A percentile compares a stretch with the other conserved stretches of the same genome.
phyloP scores from a whole-genome alignment of 37 sponge, comb jelly and placozoan species.

The Cliona cf. orientalis region DNA sequence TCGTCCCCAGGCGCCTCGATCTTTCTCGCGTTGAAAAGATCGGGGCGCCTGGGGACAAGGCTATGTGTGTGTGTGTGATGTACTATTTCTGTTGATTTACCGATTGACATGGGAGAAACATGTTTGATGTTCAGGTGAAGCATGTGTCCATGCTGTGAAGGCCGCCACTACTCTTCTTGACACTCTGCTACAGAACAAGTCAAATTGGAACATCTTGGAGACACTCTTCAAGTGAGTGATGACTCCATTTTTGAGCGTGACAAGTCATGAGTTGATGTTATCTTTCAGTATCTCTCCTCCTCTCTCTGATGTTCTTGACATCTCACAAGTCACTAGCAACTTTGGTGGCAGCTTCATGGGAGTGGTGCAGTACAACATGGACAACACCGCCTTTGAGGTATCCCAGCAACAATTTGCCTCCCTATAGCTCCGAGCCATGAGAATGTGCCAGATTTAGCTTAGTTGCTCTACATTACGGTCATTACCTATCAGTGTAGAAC shows the following conservation, averaged over 20 bases:
- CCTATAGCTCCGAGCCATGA: constrained; percentile 2
- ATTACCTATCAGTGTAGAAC: neutral
- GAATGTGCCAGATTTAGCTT: no score
- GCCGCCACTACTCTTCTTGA: neutral
- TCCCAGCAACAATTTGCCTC: neutral
- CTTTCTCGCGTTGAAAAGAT: no score
- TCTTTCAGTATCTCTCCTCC: constrained; percentile 37
- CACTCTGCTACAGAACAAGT: neutral
- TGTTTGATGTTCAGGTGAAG: constrained; percentile 3
- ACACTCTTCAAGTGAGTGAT: constrained; percentile 29
- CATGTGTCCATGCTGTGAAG: neutral
- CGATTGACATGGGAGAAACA: no score
- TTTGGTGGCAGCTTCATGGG: constrained; percentile 79
- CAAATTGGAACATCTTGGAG: constrained; percentile 7
- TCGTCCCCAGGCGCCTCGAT: no score
- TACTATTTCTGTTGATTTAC: no score
- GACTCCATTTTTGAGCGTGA: neutral
- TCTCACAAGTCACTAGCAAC: constrained; percentile 28
- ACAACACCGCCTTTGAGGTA: constrained; percentile 77
- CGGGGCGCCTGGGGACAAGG: no score
- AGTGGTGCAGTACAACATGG: constrained; percentile 91
- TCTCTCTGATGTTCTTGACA: constrained; percentile 48
- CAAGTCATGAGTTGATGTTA: neutral
- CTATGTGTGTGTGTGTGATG: no score
- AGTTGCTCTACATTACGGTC: no score